Evolutionary conservation across 2,888 invertebrate genomes (phyloP).

Genomic region (Lasioglossum oenotherae): DNA sequence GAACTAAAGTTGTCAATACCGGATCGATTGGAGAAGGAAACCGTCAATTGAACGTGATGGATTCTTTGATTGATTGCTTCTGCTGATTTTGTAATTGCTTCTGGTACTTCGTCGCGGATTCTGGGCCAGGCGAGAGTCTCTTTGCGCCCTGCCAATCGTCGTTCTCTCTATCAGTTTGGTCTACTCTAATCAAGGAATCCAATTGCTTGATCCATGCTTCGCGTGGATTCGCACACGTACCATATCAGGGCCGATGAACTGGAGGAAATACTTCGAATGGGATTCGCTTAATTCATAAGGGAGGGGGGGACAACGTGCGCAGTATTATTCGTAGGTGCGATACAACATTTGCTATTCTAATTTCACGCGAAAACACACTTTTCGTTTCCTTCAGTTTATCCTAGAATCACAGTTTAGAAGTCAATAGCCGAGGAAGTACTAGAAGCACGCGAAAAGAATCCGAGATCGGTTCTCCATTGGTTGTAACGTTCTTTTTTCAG

Average conservation of each 20-base stretch:
- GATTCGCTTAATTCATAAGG: not conserved
- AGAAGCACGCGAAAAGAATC: not conserved
- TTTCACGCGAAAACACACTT: not conserved
- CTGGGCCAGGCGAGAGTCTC: not conserved
- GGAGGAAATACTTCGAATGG: not conserved
- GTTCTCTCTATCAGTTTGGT: not conserved
- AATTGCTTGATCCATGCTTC: not conserved
- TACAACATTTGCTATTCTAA: not conserved
- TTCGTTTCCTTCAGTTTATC: not conserved
- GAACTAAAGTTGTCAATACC: conserved; percentile 54
- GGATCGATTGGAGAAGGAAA: conserved; percentile 32
- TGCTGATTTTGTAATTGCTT: not conserved
- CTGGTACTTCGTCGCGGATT: conserved; percentile 25
- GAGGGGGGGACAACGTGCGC: not conserved
- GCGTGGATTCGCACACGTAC: not conserved
- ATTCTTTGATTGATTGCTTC: conserved; percentile 21
- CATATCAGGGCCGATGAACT: not conserved
- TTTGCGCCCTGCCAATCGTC: not conserved
- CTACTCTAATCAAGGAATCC: not conserved
- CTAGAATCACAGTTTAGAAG: not conserved
- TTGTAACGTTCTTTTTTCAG: not conserved
- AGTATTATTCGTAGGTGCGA: not conserved
- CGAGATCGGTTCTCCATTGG: not conserved
- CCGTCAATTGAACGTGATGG: conserved; percentile 29
- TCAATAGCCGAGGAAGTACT: conserved; percentile 6